Conservation (phyloP, 2,888 invertebrate genomes). For the Acanthoscelides obtectus region DNA sequence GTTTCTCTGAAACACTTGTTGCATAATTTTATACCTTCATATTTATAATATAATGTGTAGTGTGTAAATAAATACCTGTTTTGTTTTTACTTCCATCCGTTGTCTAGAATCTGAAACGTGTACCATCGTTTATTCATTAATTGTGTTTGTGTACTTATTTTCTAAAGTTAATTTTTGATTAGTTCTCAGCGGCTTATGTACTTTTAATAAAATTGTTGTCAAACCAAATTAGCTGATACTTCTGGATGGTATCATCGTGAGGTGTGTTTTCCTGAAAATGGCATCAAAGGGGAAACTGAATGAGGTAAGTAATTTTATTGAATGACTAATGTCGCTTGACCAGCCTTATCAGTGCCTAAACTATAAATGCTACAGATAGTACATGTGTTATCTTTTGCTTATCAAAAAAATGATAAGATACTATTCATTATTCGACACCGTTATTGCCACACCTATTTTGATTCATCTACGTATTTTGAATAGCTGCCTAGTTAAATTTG, state of each 20-base stretch:
- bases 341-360: neutral
- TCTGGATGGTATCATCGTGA: neutral
- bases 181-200: neutral
- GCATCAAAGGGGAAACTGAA: neutral
- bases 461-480: neutral
- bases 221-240: neutral
- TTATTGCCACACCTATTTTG: neutral
- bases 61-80: too few relatives aligned
- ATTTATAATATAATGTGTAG: too few relatives aligned
- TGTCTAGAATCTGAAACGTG: too few relatives aligned
- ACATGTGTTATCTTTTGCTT: neutral
- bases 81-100: too few relatives aligned
- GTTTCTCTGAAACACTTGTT: too few relatives aligned
- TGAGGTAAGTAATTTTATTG: neutral
- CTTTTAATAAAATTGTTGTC: too few relatives aligned
- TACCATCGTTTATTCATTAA: too few relatives aligned
- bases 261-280: neutral
- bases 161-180: neutral
- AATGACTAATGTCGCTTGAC: neutral
- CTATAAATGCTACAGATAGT: neutral
- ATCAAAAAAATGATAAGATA: neutral
- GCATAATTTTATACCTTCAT: too few relatives aligned
- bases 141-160: neutral
- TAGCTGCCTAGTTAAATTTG: neutral
- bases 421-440: neutral